Evolutionary conservation across 2,113 vertebrate genomes (phyloP).

Genomic region (Festucalex cinctus): DNA sequence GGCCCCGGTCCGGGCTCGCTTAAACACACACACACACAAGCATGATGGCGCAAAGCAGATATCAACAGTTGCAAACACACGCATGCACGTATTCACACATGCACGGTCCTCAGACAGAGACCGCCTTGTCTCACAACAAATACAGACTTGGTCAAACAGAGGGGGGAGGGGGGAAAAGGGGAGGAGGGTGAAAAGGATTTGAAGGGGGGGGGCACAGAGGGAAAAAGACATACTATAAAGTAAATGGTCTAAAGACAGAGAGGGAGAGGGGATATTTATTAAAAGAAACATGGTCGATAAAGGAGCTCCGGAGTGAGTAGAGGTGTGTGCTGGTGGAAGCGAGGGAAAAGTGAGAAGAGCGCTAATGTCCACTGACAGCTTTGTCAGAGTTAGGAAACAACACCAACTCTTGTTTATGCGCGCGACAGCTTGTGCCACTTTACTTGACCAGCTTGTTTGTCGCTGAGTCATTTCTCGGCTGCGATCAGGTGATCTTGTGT

Average conservation of each 20-base stretch:
- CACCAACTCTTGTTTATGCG: slow-evolving; percentile 53
- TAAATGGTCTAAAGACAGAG: slow-evolving; percentile 33
- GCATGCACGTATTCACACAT: slow-evolving; percentile 61
- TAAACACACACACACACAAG: slow-evolving; percentile 49
- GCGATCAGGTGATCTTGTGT: slow-evolving; percentile 13
- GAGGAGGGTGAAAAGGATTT: slow-evolving; percentile 28
- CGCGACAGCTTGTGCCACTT: slow-evolving; percentile 17
- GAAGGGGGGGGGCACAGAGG: slow-evolving; percentile 47
- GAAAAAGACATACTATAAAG: slow-evolving; percentile 30
- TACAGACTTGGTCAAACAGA: slow-evolving; percentile 63
- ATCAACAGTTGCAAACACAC: slow-evolving; percentile 61
- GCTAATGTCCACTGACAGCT: slow-evolving; percentile 49
- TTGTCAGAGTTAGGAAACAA: slow-evolving; percentile 43
- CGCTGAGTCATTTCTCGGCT: slow-evolving; percentile 26
- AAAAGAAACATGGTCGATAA: slow-evolving; percentile 33
- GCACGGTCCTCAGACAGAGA: slow-evolving; percentile 64
- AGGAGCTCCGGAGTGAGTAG: slow-evolving; percentile 22
- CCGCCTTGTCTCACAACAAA: slow-evolving; percentile 70
- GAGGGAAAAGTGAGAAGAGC: slow-evolving; percentile 9
- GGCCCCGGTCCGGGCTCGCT: slow-evolving; percentile 54
- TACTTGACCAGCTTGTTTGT: slow-evolving; percentile 5
- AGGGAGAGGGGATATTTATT: slow-evolving; percentile 16
- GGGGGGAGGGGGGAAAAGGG: slow-evolving; percentile 30
- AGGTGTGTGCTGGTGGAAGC: slow-evolving; percentile 9
- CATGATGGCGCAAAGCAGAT: slow-evolving; percentile 40